Conservation (phyloP, 2,888 invertebrate species). For the Eupithecia abbreviata region DNA sequence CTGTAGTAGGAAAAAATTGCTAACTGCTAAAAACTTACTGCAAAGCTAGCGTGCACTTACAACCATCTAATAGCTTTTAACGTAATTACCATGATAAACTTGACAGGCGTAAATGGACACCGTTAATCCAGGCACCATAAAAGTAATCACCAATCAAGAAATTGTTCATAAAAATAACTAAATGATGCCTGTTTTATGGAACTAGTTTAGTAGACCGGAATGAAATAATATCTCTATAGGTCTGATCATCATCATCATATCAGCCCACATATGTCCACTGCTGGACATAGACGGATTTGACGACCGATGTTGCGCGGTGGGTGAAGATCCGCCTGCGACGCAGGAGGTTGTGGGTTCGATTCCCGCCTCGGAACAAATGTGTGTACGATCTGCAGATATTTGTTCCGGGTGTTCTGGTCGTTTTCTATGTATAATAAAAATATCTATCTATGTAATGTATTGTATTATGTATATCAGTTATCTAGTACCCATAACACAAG, state of each 20-base stretch:
- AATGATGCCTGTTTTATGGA: neutral
- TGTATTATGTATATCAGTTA: too few species aligned
- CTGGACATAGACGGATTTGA: neutral
- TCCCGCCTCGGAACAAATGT: too few species aligned
- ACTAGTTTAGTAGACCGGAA: neutral
- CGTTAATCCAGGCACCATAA: neutral
- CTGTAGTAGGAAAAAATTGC: neutral
- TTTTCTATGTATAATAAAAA: too few species aligned
- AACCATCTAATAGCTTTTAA: slow-evolving; percentile 48
- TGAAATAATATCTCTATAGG: neutral
- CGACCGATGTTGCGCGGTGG: too few species aligned
- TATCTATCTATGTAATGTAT: too few species aligned
- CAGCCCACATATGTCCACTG: neutral
- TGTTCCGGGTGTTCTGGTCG: too few species aligned
- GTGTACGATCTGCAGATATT: too few species aligned
- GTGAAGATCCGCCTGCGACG: too few species aligned
- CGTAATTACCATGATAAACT: slow-evolving; percentile 48
- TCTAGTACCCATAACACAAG: too few species aligned
- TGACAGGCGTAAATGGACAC: slow-evolving; percentile 30
- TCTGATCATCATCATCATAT: neutral
- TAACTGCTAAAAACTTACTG: neutral
- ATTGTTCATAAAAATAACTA: neutral
- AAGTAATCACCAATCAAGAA: slow-evolving; percentile 7
- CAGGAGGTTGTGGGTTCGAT: too few species aligned
- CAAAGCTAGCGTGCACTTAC: slow-evolving; percentile 31